phyloP scores from a whole-genome alignment of 2,113 vertebrate species.

The Tichodroma muraria region DNA sequence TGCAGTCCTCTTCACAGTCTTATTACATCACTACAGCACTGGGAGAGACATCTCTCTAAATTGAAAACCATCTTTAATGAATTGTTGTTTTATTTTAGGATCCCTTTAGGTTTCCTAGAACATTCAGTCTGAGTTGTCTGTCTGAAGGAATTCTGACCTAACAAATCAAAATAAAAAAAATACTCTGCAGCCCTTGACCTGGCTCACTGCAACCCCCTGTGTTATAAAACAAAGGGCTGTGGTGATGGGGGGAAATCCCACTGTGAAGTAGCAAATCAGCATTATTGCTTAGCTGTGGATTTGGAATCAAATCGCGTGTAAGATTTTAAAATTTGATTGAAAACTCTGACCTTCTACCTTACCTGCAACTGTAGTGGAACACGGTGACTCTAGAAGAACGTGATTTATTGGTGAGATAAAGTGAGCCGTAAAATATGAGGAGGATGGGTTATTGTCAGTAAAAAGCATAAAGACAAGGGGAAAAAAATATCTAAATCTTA shows the following conservation, averaged over 20 bases:
- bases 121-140: background rate
- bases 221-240: background rate
- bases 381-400: background rate
- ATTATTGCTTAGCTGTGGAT: background rate
- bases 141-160: conserved; percentile 3
- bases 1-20: background rate
- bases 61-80: conserved; percentile 49
- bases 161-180: background rate
- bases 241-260: background rate
- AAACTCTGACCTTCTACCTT: conserved; percentile 9
- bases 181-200: background rate
- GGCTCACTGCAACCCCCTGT: background rate
- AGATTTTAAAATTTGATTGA: background rate
- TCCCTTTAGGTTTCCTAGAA: conserved; percentile 13
- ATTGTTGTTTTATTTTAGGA: conserved; percentile 48
- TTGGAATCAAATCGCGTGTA: background rate
- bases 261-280: background rate
- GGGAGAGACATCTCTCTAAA: conserved; percentile 20
- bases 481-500: background rate
- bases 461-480: background rate
- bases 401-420: conserved; percentile 11
- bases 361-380: background rate
- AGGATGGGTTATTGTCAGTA: background rate
- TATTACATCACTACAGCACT: background rate
- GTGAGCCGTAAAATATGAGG: background rate